Base-by-base conservation (phyloP, 2,888 invertebrate genomes). In the Scaptomyza reducta region DNA sequence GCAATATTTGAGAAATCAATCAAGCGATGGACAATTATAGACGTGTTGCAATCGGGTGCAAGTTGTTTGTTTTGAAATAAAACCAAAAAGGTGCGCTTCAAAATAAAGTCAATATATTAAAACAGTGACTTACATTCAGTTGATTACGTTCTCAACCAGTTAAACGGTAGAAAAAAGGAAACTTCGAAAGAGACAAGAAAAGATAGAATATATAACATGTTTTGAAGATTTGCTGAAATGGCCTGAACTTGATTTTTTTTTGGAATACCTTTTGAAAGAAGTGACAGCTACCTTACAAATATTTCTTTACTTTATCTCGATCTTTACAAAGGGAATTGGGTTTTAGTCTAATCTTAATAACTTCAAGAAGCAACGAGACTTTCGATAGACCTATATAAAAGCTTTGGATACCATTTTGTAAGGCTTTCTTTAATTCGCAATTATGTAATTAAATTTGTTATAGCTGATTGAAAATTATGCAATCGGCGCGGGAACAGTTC, bases 401-500 rank as follows among this genome's bases (percentile, higher is more conserved):
- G 3, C 22, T 22, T 22, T 5, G 22, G 22, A 22, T 22, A 22
- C 22, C 1, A 22, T 22, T 22, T 38, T 35, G 35, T n/a, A 35
- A 35, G 6, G 13, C 7, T 29, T 46, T 31, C 13, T 13, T 13
- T 31, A 6, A 22, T 14, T n/a, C 6, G 2, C 4, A 33, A 11
- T n/a, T 49, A 4, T 35, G 6, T 6, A 9, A 22, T 25, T 6
- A 2, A 10, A n/a, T 18, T n/a, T 2, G 6, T 66, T 78, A 0
- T 38, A 83, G 83, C 60, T 85, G 61, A 77, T 65, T 44, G 38
- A 53, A 13, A 63, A 77, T 13, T 55, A 90, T 90, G 90, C 64
- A 86, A 58, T 78, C 89, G 51, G 78, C 90, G 60, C 70, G 88
- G 59, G 89, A 90, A 57, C 86, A 90, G 64, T 90, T 90, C 61